Conservation (phyloP, 2,888 invertebrate genomes). For the Parthenolecanium corni region DNA sequence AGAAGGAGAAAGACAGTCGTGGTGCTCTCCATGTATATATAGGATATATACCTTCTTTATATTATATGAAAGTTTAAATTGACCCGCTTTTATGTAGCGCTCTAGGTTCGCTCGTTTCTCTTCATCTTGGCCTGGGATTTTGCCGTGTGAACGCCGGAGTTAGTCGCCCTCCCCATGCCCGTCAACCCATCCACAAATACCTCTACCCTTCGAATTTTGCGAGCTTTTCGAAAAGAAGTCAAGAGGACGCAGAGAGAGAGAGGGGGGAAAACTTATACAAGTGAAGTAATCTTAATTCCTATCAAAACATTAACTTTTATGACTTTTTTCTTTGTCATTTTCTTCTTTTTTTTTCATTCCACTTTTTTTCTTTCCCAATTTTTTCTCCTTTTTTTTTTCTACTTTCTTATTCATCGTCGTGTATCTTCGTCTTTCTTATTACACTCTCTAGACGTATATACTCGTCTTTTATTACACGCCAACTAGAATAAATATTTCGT, state of each 20-base stretch:
- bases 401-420: background rate
- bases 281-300: slow-evolving; percentile 25
- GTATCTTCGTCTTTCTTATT: slow-evolving; percentile 16
- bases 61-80: slow-evolving; percentile 27
- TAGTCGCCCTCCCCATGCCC: no score
- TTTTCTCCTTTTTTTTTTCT: background rate
- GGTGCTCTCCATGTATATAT: background rate
- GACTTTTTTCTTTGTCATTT: slow-evolving; percentile 19
- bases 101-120: slow-evolving; percentile 27
- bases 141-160: background rate
- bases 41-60: slow-evolving; percentile 5
- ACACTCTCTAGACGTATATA: background rate
- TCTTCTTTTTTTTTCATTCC: slow-evolving; percentile 8
- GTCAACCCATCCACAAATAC: no score
- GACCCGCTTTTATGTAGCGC: slow-evolving; percentile 27
- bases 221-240: no score
- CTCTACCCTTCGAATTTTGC: no score
- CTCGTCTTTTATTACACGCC: background rate
- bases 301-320: slow-evolving; percentile 25
- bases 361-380: background rate
- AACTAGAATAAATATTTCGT: slow-evolving; percentile 22
- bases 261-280: background rate
- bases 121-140: slow-evolving; percentile 14
- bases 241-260: no score
- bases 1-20: background rate